These are phyloP conservation scores for Stenolophus ochropezus DNA, from an alignment of 2,888 invertebrate species.

Conservation along the genomic window DNA sequence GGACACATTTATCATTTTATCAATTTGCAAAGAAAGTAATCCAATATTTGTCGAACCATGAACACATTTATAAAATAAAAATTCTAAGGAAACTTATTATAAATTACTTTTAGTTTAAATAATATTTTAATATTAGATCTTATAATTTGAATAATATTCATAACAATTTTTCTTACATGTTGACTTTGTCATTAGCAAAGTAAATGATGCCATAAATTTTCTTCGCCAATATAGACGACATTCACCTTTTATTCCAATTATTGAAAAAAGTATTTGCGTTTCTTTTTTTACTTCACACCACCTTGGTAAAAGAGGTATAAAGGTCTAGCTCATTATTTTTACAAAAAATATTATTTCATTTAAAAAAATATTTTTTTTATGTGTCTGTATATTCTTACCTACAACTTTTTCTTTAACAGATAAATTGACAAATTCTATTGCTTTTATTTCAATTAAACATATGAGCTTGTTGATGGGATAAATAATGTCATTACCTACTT, in stretches of 20 bases:
- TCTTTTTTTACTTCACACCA: not conserved
- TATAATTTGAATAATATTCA: too few species aligned
- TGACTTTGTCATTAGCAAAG: not conserved
- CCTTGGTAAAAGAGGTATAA: not conserved
- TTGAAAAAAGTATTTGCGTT: not conserved
- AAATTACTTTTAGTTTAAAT: not conserved
- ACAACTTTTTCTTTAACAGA: too few species aligned
- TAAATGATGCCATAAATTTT: not conserved
- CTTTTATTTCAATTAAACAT: too few species aligned
- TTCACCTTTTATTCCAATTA: not conserved
- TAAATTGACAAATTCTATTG: too few species aligned
- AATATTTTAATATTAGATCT: not conserved
- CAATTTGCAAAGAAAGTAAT: slow-evolving; percentile 7
- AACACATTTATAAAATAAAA: not conserved
- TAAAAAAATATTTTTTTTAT: too few species aligned
- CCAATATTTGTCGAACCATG: slow-evolving; percentile 6
- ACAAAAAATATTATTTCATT: not conserved
- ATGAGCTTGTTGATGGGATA: too few species aligned
- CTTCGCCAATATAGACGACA: not conserved
- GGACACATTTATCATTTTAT: slow-evolving; percentile 23
- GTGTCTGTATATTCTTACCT: too few species aligned
- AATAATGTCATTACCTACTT: too few species aligned
- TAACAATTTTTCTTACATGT: too few species aligned
- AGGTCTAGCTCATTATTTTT: not conserved
- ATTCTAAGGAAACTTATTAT: too few species aligned